A percentile compares a stretch with the other conserved stretches of the same genome.
These are phyloP conservation scores for Drosophila pegasa DNA, from an alignment of 2,888 invertebrate genomes.

Conservation along the genomic window DNA sequence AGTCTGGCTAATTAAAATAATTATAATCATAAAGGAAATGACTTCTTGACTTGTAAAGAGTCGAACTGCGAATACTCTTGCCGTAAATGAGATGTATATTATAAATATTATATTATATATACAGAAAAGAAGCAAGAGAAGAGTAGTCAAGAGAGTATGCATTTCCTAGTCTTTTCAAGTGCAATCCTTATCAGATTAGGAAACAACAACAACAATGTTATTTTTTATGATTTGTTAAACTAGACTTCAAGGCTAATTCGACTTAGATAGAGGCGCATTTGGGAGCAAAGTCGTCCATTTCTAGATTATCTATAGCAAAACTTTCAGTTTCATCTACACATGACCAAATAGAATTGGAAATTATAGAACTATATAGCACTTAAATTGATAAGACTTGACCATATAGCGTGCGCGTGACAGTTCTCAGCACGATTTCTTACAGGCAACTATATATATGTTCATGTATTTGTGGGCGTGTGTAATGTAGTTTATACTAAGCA, in stretches of 20 bases:
- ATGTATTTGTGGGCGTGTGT: neutral
- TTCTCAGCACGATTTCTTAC: slow-evolving; percentile 1
- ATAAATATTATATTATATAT: neutral
- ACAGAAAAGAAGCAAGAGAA: neutral
- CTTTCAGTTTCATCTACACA: slow-evolving; percentile 31
- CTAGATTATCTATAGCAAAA: slow-evolving; percentile 23
- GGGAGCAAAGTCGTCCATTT: neutral
- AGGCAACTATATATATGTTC: neutral
- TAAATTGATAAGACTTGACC: slow-evolving; percentile 25
- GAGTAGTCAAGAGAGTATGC: neutral
- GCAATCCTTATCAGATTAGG: neutral
- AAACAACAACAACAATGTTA: neutral
- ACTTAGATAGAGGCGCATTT: neutral
- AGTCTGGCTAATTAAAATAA: slow-evolving; percentile 3
- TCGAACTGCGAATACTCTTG: neutral
- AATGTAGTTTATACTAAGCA: neutral
- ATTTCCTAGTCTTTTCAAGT: no score
- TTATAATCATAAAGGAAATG: neutral
- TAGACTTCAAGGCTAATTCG: neutral
- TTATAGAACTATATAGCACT: neutral
- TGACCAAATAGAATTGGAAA: slow-evolving; percentile 3
- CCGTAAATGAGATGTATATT: neutral
- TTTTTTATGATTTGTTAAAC: neutral
- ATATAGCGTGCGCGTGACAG: slow-evolving; percentile 15
- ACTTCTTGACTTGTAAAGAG: neutral